Evolutionary conservation across 2,888 invertebrate genomes (phyloP), one percentile per base, ranked within the genome.

Genomic region (Neelides folsomi): DNA sequence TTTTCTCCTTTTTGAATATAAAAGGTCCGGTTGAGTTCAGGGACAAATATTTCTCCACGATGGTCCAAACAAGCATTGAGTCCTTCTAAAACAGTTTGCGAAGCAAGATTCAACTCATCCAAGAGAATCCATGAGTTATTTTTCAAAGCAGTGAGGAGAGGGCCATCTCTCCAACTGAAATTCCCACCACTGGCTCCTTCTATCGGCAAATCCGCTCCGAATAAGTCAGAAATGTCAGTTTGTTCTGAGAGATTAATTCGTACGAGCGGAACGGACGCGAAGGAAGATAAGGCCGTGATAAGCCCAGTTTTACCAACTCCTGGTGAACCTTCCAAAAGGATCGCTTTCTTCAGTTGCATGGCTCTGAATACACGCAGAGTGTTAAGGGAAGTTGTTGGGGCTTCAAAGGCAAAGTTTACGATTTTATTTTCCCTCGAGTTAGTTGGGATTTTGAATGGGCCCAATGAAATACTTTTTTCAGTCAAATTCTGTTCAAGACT

Each of bases 1-100:
- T 36, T 36, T 4, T 16, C 39, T 13, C 16, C 47, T 5, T 27
- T 34, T 51, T 71, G 66, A 0, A 95, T 79, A 55, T 77, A 75
- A 68, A 97, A 97, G 0, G 83, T 83, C 70, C 79, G 81, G 45
- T 85, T 87, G 10, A 99, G 73, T 72, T 99, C 98, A 0, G 98
- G 93, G 52, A 99, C 85, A 68, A 79, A 98, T 18, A 99, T 81
- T 72, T 94, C 90, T 1, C 90, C 90, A 66, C 98, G 78, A 69
- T 99, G 98, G 76, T 99, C 98, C 51, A 99, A 77, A 67, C 97
- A 95, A 0, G 98, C 97, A 69, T 99, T 99, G 2, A 99, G 76
- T 27, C 97, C 98, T 76, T 99, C 99, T 12, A 99, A 74, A 1
- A 99, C 97, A 0, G 95, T 89, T 70, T 99, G 98, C 0, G 97